A percentile compares a stretch with the other conserved stretches of the same genome.
Evolutionary conservation across 2,113 vertebrate species (phyloP).

Genomic region (Ceratotherium simum): DNA sequence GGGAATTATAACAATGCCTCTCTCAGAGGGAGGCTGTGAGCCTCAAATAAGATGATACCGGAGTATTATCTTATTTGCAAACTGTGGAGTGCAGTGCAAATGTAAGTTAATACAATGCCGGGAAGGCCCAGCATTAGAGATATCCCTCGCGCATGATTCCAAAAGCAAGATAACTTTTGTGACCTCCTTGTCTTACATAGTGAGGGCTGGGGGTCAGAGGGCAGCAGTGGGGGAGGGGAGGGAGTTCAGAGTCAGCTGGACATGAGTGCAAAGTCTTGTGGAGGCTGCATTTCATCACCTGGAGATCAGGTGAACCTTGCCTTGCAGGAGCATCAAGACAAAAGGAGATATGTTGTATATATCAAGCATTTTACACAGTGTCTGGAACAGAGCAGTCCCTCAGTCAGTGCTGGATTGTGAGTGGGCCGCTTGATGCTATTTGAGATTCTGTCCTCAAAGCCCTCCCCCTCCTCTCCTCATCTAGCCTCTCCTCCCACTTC

Average conservation of each 20-base stretch:
- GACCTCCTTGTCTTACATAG: not conserved
- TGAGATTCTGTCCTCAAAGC: not conserved
- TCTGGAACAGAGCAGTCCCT: not conserved
- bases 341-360: fast-evolving
- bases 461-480: no score
- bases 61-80: not conserved
- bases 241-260: not conserved
- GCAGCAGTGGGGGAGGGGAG: no score
- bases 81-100: no score
- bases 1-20: not conserved
- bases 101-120: not conserved
- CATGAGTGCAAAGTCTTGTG: not conserved
- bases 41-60: not conserved
- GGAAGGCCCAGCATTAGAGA: not conserved
- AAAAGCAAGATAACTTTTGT: not conserved
- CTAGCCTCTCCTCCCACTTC: not conserved
- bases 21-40: not conserved
- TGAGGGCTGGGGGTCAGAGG: not conserved
- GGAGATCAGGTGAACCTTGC: not conserved
- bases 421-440: not conserved
- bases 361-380: not conserved
- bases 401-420: fast-evolving
- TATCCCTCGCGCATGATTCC: not conserved
- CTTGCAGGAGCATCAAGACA: no score
- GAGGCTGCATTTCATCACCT: not conserved